Conservation (phyloP, 2,113 vertebrate genomes). For the Crotalus viridis region DNA sequence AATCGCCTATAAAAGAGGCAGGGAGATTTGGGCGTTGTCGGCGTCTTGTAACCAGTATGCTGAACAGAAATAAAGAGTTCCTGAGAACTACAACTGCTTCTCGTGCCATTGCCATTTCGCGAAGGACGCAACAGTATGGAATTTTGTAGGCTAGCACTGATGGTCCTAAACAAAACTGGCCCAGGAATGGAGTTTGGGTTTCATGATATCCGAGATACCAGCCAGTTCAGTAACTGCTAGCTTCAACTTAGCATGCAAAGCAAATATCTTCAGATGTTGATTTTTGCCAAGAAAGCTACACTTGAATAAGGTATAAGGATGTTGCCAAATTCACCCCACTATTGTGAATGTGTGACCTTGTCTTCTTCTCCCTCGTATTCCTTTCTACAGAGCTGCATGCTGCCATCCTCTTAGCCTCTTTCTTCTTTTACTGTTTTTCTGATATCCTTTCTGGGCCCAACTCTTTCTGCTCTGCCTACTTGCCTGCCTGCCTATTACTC, state of each 20-base stretch:
- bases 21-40: too few relatives aligned
- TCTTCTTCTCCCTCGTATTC: not conserved
- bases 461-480: constrained; percentile 26
- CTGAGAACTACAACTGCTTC: too few relatives aligned
- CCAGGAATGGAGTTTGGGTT: not conserved
- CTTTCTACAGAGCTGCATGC: constrained; percentile 67
- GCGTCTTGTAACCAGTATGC: too few relatives aligned
- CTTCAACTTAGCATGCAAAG: not conserved
- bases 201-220: not conserved
- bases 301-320: not conserved
- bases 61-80: too few relatives aligned
- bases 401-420: constrained; percentile 68
- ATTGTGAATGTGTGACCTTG: not conserved
- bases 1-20: too few relatives aligned
- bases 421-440: constrained; percentile 70
- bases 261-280: not conserved
- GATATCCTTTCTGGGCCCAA: constrained; percentile 61
- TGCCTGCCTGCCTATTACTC: constrained; percentile 2
- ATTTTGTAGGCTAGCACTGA: not conserved
- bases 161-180: not conserved
- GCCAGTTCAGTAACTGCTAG: not conserved
- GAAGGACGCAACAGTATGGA: not conserved
- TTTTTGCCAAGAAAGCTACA: not conserved
- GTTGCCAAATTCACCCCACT: not conserved
- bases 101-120: too few relatives aligned